A percentile compares a stretch with the other conserved stretches of the same genome.
Conservation (phyloP, 2,113 vertebrate genomes). For the Gopherus flavomarginatus region DNA sequence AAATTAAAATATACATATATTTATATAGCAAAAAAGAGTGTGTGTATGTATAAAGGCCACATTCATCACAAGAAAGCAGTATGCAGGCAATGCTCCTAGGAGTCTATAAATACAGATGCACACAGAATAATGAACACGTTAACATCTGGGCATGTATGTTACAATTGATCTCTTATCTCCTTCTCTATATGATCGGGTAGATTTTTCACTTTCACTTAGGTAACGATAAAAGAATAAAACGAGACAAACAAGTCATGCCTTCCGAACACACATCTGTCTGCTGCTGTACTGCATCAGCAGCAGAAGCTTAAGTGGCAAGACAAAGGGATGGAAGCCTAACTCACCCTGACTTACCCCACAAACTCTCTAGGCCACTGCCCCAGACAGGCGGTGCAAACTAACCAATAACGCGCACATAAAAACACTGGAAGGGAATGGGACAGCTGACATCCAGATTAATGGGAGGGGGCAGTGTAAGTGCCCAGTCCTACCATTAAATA, state of each 20-base stretch:
- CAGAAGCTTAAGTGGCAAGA: background rate
- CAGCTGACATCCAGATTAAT: background rate
- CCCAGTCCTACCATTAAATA: background rate
- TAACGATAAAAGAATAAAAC: background rate
- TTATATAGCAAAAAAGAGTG: background rate
- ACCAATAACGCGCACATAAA: rapidly evolving
- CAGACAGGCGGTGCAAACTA: rapidly evolving
- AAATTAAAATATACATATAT: background rate
- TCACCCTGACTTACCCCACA: background rate
- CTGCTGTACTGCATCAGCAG: background rate
- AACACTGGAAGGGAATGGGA: background rate
- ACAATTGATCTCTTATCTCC: background rate
- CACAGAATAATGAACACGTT: background rate
- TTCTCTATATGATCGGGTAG: background rate
- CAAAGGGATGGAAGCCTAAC: background rate
- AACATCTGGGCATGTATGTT: background rate
- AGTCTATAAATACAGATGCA: background rate
- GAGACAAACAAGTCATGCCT: background rate
- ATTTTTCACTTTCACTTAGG: background rate
- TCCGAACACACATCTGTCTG: background rate
- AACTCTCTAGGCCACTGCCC: background rate
- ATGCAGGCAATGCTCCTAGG: background rate
- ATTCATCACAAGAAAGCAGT: background rate
- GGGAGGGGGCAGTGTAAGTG: background rate
- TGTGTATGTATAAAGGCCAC: background rate